Evolutionary conservation across 2,888 invertebrate genomes (phyloP), one percentile per base, ranked within the genome.

Genomic region (Eugnorisma glareosa): DNA sequence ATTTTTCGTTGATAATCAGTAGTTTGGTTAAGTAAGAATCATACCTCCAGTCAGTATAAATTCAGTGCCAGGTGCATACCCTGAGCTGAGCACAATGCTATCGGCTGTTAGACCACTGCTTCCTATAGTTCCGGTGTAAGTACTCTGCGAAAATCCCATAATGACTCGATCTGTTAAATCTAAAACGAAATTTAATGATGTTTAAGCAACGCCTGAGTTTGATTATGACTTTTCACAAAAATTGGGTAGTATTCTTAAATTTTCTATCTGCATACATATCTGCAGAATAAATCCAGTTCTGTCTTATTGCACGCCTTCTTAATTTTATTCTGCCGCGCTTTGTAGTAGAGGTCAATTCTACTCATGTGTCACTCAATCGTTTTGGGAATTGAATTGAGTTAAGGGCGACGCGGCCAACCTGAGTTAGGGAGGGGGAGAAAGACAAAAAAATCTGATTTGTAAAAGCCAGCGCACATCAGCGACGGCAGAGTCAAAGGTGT

Each of bases 11-110:
- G 15, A n/a, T 6, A 10, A 37, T 37, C 24, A 48, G 11, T 28
- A 31, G 45, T 61, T 67, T 59, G n/a, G 69, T 28, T 21, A 18
- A 31, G 67, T 61, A 3, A 28, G 61, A 69, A 67, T 75, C 75
- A 75, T 92, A 94, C 95, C 94, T 90, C 94, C 94, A 57, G 75
- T 83, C 31, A 94, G 80, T 18, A 75, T 35, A 84, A 94, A 94
- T 7, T 88, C 75, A 0, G 93, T 93, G 67, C 87, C 90, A 40
- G 80, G n/a, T n/a, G 86, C 83, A 81, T 90, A 94, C 37, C 94
- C 95, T 67, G 85, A 86, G 57, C 89, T 88, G 5, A 95, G 91
- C 45, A 90, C 77, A 48, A 95, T 89, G 70, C 84, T 78, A 73
- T 92, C 93, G 5, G 91, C 71, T 21, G 68, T 80, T 21, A 94